phyloP scores from a whole-genome alignment of 2,113 vertebrate species.

The Chelonoidis abingdonii region DNA sequence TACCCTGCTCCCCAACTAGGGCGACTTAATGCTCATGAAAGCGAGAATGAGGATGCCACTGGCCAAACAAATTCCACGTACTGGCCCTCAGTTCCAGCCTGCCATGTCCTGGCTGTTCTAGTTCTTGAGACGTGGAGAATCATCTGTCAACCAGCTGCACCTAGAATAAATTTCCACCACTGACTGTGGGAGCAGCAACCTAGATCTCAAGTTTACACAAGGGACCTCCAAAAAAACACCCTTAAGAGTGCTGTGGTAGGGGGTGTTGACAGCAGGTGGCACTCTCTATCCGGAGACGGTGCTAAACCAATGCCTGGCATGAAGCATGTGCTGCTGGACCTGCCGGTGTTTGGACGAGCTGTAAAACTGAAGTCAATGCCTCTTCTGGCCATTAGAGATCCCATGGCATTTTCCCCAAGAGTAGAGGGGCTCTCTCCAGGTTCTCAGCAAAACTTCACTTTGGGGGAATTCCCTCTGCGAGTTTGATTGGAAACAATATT shows the following conservation, averaged over 20 bases:
- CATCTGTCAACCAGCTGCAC: neutral
- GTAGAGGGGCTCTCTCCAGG: neutral
- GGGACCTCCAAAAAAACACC: neutral
- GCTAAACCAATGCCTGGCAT: neutral
- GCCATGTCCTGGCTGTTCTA: neutral
- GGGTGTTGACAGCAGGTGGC: neutral
- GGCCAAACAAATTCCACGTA: neutral
- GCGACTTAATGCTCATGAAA: neutral
- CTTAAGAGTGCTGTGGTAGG: neutral
- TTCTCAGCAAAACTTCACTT: neutral
- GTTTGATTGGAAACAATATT: neutral
- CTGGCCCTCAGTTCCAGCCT: neutral
- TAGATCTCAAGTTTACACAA: neutral
- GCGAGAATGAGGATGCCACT: neutral
- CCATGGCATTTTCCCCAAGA: neutral
- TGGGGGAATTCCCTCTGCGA: neutral
- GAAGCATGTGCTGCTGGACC: neutral
- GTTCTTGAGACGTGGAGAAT: neutral
- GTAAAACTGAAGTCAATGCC: neutral
- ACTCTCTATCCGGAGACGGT: neutral
- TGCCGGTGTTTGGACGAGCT: neutral
- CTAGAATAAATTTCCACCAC: neutral
- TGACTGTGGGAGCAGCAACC: neutral
- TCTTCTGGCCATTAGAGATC: neutral
- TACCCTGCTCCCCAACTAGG: neutral